These are phyloP conservation scores for Nibea albiflora DNA, from an alignment of 2,113 vertebrate genomes.

Conservation along the genomic window DNA sequence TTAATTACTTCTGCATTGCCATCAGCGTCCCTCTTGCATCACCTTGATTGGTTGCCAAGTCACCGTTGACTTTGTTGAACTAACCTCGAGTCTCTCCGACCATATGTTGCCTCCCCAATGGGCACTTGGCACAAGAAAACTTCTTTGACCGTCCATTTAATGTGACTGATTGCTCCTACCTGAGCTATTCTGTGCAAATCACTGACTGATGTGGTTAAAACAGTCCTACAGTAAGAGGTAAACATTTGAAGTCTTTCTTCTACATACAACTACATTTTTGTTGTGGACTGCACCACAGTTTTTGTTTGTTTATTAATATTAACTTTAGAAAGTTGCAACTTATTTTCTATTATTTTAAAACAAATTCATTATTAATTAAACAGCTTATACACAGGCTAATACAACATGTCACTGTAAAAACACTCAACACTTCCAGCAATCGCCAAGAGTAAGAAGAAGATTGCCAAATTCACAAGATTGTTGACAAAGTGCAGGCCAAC, in stretches of 20 bases:
- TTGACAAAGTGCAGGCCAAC: slow-evolving; percentile 12
- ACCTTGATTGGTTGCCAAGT: slow-evolving; percentile 75
- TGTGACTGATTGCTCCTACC: slow-evolving; percentile 28
- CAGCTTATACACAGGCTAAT: slow-evolving; percentile 24
- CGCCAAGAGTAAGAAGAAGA: slow-evolving; percentile 1
- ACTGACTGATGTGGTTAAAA: slow-evolving; percentile 5
- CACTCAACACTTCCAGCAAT: slow-evolving; percentile 4
- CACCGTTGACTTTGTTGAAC: slow-evolving; percentile 70
- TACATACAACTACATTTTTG: neutral
- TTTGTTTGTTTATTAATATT: neutral
- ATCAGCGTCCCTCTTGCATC: slow-evolving; percentile 56
- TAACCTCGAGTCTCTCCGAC: slow-evolving; percentile 63
- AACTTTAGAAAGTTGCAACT: neutral
- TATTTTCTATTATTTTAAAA: neutral
- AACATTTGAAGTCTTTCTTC: neutral
- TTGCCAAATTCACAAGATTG: slow-evolving; percentile 3
- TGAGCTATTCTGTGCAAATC: slow-evolving; percentile 17
- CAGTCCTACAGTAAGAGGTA: neutral
- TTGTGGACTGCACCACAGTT: neutral
- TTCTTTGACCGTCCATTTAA: slow-evolving; percentile 44
- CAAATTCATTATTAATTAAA: neutral
- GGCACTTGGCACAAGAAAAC: slow-evolving; percentile 51
- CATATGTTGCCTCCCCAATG: slow-evolving; percentile 65
- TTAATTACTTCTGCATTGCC: slow-evolving; percentile 72
- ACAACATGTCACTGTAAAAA: slow-evolving; percentile 32